A percentile compares a stretch with the other conserved stretches of the same genome.
Evolutionary conservation across 1,140 invertebrate genomes (phyloP).

Genomic region (Arctopsyche grandis): DNA sequence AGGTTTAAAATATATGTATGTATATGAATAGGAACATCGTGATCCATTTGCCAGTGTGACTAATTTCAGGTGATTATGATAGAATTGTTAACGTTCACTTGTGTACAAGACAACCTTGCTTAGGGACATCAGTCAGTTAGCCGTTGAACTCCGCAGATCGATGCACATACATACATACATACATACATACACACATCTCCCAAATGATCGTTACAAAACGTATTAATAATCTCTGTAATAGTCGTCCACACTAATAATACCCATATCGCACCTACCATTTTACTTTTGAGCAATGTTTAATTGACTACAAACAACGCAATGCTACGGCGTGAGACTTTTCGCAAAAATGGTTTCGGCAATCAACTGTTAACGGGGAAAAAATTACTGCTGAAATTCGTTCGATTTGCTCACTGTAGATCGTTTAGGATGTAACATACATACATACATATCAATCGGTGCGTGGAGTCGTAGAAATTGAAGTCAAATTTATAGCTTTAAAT

Average conservation of each 20-base stretch:
- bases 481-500: no score
- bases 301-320: no score
- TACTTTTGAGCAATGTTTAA: no score
- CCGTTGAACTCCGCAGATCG: not conserved
- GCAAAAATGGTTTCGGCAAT: no score
- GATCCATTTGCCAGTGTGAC: conserved; percentile 4
- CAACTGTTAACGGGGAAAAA: no score
- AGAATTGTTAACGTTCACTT: conserved; percentile 33
- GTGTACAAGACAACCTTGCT: conserved; percentile 10
- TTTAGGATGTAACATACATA: no score
- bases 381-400: no score
- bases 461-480: no score
- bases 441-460: no score
- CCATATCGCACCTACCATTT: not conserved
- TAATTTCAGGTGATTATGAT: not conserved
- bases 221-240: not conserved
- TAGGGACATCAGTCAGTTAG: conserved; percentile 3
- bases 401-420: no score
- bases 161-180: not conserved
- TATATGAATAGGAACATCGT: not conserved
- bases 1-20: not conserved
- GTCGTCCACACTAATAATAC: not conserved
- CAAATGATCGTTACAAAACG: conserved; percentile 3
- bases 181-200: not conserved
- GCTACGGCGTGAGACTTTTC: no score